Base-by-base conservation (phyloP, 2,113 vertebrate genomes). In the Sigmodon hispidus region DNA sequence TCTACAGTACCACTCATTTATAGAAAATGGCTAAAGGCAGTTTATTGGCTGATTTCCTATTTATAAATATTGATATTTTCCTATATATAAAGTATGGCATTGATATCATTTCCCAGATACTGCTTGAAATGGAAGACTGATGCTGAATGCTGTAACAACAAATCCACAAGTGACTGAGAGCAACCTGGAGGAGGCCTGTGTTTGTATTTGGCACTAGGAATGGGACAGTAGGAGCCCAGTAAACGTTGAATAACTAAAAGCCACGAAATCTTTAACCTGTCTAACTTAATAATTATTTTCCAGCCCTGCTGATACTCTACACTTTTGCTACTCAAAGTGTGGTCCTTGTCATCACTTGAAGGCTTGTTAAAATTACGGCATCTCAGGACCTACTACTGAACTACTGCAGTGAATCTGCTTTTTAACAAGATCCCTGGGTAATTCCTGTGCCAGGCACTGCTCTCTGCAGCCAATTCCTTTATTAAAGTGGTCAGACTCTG, bases 31-130 rank as follows among this genome's bases (percentile, higher is more conserved):
- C 9, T 72, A 29, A 95, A n/a, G 0, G 5, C 55, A 45, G 7
- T 88, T 88, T 63, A 85, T 88, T 63, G 57, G 63, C 2, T 40
- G 22, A 31, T 45, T 43, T 45, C 29, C 31, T 87, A 26, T 50
- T 69, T 36, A 9, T 52, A 87, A n/a, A 69, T 36, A 52, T 16
- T 52, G 34, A 26, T 6, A 9, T n/a, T 89, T 92, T 83, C 0
- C 21, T 90, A 72, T 76, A 95, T 67, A 91, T 90, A 88, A 94
- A 81, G 87, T 80, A 88, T 40, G 57, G 24, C 31, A 92, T 72
- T 84, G 84, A 22, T 67, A 3, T 50, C 55, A 63, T 81, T 94
- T 92, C 22, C n/a, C 40, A 80, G 34, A 17, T 72, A 85, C 36
- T 72, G 2, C 72, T 89, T 90, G 63, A 92, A 94, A 91, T 22